A percentile compares a stretch with the other conserved stretches of the same genome.
phyloP scores from a whole-genome alignment of 2,113 vertebrate species.

The Chascanopsetta lugubris region DNA sequence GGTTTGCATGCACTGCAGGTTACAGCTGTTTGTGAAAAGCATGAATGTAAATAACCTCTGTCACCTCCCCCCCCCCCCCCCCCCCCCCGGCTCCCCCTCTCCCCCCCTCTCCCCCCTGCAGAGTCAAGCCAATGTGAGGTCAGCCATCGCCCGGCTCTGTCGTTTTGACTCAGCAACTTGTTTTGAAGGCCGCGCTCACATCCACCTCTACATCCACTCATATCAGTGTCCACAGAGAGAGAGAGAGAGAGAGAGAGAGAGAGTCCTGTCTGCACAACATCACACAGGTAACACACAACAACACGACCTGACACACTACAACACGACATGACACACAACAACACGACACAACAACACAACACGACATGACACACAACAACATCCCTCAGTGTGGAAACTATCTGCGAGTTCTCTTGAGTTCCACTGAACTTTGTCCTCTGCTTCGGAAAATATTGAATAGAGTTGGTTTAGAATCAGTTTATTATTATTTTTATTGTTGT shows the following conservation, averaged over 20 bases:
- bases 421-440: too few species aligned
- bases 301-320: neutral
- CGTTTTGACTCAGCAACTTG: conserved; percentile 30
- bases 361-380: too few species aligned
- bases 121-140: conserved; percentile 64
- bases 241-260: too few species aligned
- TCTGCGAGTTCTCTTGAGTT: too few species aligned
- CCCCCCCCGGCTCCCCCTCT: neutral
- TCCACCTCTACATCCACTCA: conserved; percentile 26
- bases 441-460: too few species aligned
- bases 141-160: conserved; percentile 44
- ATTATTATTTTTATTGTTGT: too few species aligned
- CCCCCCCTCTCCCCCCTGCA: conserved; percentile 33
- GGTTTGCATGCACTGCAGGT: neutral
- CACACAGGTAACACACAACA: conserved; percentile 62
- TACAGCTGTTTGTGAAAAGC: neutral
- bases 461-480: too few species aligned
- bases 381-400: too few species aligned
- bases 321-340: too few species aligned
- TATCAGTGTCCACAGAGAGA: conserved; percentile 28
- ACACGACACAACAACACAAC: too few species aligned
- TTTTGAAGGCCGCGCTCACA: conserved; percentile 3
- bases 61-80: too few species aligned
- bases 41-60: too few species aligned
- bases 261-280: conserved; percentile 47